Conservation (phyloP, 2,113 vertebrate species). For the Rynchops niger region DNA sequence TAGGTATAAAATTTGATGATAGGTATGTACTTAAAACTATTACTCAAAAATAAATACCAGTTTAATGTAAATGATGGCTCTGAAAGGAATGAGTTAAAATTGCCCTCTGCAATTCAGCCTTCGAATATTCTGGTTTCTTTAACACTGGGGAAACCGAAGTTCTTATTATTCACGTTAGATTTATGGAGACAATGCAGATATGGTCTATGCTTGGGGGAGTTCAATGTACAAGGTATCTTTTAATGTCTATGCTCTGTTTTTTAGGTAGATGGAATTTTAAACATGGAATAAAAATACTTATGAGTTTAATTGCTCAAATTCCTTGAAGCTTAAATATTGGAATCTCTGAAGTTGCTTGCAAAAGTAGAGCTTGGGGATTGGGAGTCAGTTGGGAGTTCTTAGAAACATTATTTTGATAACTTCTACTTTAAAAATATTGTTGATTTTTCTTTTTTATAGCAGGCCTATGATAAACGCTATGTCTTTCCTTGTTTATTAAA, state of each 20-base stretch:
- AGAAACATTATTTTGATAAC: not conserved
- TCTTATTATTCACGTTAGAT: not conserved
- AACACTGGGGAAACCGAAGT: not conserved
- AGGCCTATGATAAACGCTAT: not conserved
- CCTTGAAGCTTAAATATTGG: not conserved
- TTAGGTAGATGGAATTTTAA: not conserved
- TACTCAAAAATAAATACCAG: not conserved
- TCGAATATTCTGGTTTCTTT: not conserved
- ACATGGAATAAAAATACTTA: not conserved
- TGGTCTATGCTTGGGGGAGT: not conserved
- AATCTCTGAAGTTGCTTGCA: not conserved
- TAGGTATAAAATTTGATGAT: constrained; percentile 49
- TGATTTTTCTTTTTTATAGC: not conserved
- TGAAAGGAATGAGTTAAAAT: not conserved
- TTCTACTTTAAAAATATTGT: not conserved
- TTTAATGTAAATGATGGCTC: not conserved
- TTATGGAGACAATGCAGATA: not conserved
- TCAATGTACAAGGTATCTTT: not conserved
- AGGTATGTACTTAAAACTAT: not conserved
- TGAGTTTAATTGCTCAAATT: not conserved
- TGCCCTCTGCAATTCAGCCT: not conserved
- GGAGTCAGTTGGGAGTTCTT: not conserved
- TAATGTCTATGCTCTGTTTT: rapidly evolving
- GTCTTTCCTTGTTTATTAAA: not conserved
- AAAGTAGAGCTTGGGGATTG: not conserved